phyloP scores from a whole-genome alignment of 2,113 vertebrate species.

The Nematolebias whitei region DNA sequence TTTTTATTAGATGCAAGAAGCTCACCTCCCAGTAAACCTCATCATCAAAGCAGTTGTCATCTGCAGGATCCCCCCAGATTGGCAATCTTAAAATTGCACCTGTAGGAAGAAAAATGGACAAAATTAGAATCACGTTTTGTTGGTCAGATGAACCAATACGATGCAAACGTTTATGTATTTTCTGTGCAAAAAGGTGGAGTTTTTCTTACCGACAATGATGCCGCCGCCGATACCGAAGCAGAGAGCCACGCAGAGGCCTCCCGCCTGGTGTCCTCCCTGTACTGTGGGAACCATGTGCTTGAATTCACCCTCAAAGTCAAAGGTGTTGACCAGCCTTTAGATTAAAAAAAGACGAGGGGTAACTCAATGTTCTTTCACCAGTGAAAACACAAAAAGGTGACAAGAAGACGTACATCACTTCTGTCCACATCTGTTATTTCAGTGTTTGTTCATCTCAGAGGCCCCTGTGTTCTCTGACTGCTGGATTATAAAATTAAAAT shows the following conservation, averaged over 20 bases:
- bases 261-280: conserved; percentile 90
- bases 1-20: not conserved
- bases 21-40: conserved; percentile 92
- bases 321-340: conserved; percentile 81
- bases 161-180: not conserved
- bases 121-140: too few species aligned
- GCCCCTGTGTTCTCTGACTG: not conserved
- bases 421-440: too few species aligned
- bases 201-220: conserved; percentile 86
- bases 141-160: too few species aligned
- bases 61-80: conserved; percentile 88
- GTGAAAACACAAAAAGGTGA: too few species aligned
- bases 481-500: not conserved
- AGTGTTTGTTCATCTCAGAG: not conserved
- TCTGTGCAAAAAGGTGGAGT: not conserved
- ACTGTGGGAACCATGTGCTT: conserved; percentile 35
- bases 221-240: conserved; percentile 90
- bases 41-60: conserved; percentile 94
- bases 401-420: too few species aligned
- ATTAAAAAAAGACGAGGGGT: not conserved
- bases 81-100: conserved; percentile 90
- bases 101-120: conserved; percentile 53
- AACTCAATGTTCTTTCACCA: not conserved
- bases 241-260: conserved; percentile 86
- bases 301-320: conserved; percentile 75